Percentiles rank a stretch among this genome's conserved stretches.
Evolutionary conservation across 2,113 vertebrate species (phyloP).

Genomic region (Mionectes macconnelli): DNA sequence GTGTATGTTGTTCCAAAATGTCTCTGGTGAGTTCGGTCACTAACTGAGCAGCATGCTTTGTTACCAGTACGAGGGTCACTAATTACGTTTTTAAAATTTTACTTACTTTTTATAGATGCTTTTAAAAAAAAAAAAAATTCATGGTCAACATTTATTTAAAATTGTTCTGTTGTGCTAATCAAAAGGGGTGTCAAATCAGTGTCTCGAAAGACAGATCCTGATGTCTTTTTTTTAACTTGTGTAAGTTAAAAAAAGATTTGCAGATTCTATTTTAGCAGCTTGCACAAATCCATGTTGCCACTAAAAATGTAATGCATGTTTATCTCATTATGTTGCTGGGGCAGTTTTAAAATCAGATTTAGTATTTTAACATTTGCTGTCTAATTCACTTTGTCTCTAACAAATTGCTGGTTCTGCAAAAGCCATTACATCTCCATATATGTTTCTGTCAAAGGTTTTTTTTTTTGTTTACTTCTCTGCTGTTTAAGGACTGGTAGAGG

Average conservation of each 20-base stretch:
- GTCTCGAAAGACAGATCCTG: conserved; percentile 31
- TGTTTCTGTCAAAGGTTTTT: conserved; percentile 1
- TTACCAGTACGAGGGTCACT: conserved; percentile 48
- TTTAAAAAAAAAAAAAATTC: conserved; percentile 59
- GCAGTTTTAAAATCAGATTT: conserved; percentile 57
- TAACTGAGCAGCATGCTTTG: conserved; percentile 48
- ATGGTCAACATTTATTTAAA: conserved; percentile 66
- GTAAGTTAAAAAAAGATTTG: conserved; percentile 32
- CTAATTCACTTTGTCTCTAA: conserved; percentile 35
- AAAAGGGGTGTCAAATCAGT: conserved; percentile 44
- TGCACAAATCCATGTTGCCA: conserved; percentile 60
- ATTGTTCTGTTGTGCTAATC: conserved; percentile 61
- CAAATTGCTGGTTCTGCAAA: conserved; percentile 53
- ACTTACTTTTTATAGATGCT: conserved; percentile 74
- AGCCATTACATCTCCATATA: not conserved
- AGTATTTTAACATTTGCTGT: conserved; percentile 45
- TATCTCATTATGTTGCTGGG: conserved; percentile 52
- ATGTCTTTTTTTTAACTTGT: conserved; percentile 53
- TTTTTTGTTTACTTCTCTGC: conserved; percentile 30
- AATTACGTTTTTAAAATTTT: conserved; percentile 67
- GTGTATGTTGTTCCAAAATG: conserved; percentile 61
- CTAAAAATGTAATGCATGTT: conserved; percentile 46
- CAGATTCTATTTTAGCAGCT: conserved; percentile 67
- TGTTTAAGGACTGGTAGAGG: conserved; percentile 40
- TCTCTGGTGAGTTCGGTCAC: conserved; percentile 58